Evolutionary conservation across 2,888 invertebrate genomes (phyloP), one percentile per base, ranked within the genome.

Genomic region (Monoplex corrugatus): DNA sequence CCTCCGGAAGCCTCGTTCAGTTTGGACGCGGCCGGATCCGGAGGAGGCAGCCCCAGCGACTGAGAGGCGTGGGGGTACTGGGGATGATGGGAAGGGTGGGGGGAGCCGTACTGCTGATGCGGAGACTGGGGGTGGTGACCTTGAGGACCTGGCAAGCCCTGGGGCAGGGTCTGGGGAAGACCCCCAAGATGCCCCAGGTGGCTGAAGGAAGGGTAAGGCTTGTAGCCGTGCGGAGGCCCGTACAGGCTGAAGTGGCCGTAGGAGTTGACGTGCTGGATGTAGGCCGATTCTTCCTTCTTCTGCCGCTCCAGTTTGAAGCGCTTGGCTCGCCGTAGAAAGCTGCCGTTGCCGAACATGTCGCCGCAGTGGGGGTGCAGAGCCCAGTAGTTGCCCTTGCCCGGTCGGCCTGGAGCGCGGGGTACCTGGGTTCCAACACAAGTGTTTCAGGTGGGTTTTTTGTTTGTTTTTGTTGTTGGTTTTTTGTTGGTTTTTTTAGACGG

Each of bases 321-420:
- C 89, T 95, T 96, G 16, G 95, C 93, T 63, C 96, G 90, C 68
- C 96, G 91, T n/a, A 96, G 92, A 90, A 95, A 96, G 88, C 95
- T 95, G 32, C 96, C 96, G 89, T 95, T 96, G 40, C 95, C 95
- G 89, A 96, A 96, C 96, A 96, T 96, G 90, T 96, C 95, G 0
- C 95, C 95, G 89, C 95, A 95, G 35, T 92, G 91, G 13, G 95
- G 95, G 88, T 96, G 96, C 50, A 96, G 92, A 1, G 95, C 95
- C 96, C 96, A 96, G 92, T 96, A 96, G 90, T 95, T 95, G 28
- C 96, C 96, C 92, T 96, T 96, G 3, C 95, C 95, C 8, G 95
- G 95, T 50, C 95, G 91, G 8, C 95, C 95, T 2, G 95, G 95
- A 10, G 95, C 93, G n/a, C 96, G 92, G 0, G 95, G 98, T 90